Base-by-base conservation (phyloP, 2,113 vertebrate genomes). In the Sakesphorus luctuosus region DNA sequence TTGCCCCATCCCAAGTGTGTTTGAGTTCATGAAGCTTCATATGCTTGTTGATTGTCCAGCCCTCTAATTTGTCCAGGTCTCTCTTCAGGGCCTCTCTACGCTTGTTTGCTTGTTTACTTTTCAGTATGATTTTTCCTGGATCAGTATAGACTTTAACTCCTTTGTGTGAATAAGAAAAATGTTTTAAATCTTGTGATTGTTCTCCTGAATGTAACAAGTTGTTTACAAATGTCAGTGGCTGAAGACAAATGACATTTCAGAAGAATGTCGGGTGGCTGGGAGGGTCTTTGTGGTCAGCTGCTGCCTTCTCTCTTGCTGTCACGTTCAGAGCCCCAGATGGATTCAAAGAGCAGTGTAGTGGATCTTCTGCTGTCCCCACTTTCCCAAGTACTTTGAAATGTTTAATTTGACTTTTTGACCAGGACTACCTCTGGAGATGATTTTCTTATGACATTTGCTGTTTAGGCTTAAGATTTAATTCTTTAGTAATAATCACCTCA, bases 171-270 rank as follows among this genome's bases (percentile, higher is more conserved):
- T 13, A 38, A 94, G 16, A 38, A 88, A 69, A 84, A 86, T 73
- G 58, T 35, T 90, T 88, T 77, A 88, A 84, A 55, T 86, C 80
- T 33, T 59, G 79, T 92, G 83, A 84, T 94, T 69, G 52, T 69
- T 88, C 72, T 56, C 67, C 53, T 21, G 23, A 86, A 80, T 74
- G 46, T 92, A 92, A 93, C 2, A 11, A 38, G 68, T 80, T 93
- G 83, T 92, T 95, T 95, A 92, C 68, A 74, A 35, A 73, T 25
- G 53, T 66, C 67, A 53, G 43, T 18, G 33, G 33, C 72, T 86
- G 67, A 80, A 86, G 83, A 92, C 26, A 88, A 62, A 90, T 80
- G n/a, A 71, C 75, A 38, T 40, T 90, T 80, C 76, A 74, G n/a
- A 74, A 50, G 73, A 83, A 73, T 23, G 19, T 92, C 71, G 53